phyloP scores from a whole-genome alignment of 2,797 vertebrate species.

The Pantherophis alleghaniensis region DNA sequence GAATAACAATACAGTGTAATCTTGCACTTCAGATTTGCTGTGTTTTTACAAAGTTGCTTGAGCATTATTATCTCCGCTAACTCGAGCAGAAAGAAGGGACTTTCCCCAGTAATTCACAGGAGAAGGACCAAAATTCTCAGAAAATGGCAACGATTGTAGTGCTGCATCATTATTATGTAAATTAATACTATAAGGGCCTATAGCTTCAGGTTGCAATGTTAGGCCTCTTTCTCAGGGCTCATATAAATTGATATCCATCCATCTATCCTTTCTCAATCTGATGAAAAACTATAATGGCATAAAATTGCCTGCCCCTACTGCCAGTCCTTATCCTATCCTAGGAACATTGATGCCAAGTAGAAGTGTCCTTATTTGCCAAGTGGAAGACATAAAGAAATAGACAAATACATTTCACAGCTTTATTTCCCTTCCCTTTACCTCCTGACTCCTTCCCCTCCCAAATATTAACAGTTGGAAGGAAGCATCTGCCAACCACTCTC shows the following conservation, averaged over 20 bases:
- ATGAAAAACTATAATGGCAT: background rate
- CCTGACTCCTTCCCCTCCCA: background rate
- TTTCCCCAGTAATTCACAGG: background rate
- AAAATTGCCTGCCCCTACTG: background rate
- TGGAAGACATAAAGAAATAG: background rate
- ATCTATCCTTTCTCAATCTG: background rate
- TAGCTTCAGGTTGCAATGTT: background rate
- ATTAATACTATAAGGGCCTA: background rate
- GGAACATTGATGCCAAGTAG: background rate
- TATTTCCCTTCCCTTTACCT: background rate
- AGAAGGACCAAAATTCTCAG: background rate
- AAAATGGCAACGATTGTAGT: background rate
- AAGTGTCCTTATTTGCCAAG: background rate
- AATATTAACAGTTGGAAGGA: background rate
- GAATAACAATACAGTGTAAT: background rate
- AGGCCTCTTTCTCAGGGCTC: background rate
- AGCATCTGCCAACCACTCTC: background rate
- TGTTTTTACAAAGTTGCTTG: background rate
- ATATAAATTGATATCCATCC: background rate
- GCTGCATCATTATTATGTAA: background rate
- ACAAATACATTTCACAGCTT: background rate
- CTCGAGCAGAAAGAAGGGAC: background rate
- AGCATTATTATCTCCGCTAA: conserved; percentile 6
- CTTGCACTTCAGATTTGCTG: conserved; percentile 10
- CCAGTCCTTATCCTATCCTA: background rate